Base-by-base conservation (phyloP, 2,888 invertebrate genomes). In the Nomada goodeniana region DNA sequence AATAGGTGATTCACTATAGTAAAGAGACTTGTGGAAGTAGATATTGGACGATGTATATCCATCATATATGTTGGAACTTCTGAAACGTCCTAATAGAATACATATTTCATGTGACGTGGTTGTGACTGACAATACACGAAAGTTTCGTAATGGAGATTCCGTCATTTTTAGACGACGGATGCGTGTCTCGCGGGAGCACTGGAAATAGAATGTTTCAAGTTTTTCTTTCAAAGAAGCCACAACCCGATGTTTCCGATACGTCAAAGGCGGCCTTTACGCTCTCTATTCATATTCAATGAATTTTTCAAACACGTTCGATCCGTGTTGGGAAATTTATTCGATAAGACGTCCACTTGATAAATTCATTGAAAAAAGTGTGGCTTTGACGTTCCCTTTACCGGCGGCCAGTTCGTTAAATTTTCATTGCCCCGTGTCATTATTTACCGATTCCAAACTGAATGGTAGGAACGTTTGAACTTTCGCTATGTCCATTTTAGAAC, bases 121-220 rank as follows among this genome's bases (percentile, higher is more conserved):
- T 4, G 52, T 15, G 67, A 53, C 13, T 42, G 61, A 76, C 61
- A 53, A 71, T 73, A 20, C 42, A 63, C 67, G 64, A 63, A 63
- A 55, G 59, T 83, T 71, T 68, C 76, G 72, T 60, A 80, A 69
- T 42, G 36, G 13, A n/a, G 20, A 20, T 11, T 10, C 47, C 18
- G 69, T 55, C 76, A 64, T 70, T 80, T 78, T 84, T 60, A 59
- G 67, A 63, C 73, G 67, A 70, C 73, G 65, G 53, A 59, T 50
- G 65, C 23, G 64, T 42, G 68, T 67, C 50, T 50, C 61, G 60
- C 61, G 59, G 20, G 18, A 20, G n/a, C 2, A 15, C 64, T 53
- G 70, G 36, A 75, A 83, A 84, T 83, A 80, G 76, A 84, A 70
- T 42, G 61, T 73, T 63, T 75, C 29, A 29, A 60, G 71, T n/a